phyloP scores from a whole-genome alignment of 2,113 vertebrate species.

The Periophthalmus modestus region DNA sequence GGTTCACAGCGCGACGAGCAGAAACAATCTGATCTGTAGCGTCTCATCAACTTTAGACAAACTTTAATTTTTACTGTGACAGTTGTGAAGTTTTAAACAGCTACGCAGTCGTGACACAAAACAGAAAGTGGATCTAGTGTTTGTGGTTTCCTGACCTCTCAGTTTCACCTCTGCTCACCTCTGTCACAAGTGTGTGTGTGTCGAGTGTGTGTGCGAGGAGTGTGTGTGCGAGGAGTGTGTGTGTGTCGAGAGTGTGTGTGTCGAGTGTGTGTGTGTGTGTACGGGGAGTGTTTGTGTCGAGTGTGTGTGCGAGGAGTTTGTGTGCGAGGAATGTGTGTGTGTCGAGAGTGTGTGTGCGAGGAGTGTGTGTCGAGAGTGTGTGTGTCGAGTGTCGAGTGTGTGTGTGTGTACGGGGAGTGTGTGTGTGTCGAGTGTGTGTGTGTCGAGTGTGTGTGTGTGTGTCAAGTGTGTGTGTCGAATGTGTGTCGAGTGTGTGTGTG shows the following conservation, averaged over 20 bases:
- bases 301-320: too few relatives aligned
- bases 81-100: neutral
- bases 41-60: neutral
- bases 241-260: slow-evolving; percentile 1
- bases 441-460: too few relatives aligned
- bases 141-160: slow-evolving; percentile 7
- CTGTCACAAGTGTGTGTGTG: neutral
- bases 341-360: neutral
- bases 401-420: too few relatives aligned
- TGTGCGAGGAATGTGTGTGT: too few relatives aligned
- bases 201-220: neutral
- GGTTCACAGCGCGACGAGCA: neutral
- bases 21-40: neutral
- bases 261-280: neutral
- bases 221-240: neutral
- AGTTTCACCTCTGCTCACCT: slow-evolving; percentile 11
- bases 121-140: neutral
- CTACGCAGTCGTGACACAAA: too few relatives aligned
- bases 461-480: too few relatives aligned
- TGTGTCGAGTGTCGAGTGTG: neutral
- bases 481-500: too few relatives aligned
- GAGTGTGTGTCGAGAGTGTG: neutral
- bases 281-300: too few relatives aligned
- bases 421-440: neutral
- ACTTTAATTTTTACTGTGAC: neutral